phyloP scores from a whole-genome alignment of 2,113 vertebrate species.

The Leptocoma aspasia region DNA sequence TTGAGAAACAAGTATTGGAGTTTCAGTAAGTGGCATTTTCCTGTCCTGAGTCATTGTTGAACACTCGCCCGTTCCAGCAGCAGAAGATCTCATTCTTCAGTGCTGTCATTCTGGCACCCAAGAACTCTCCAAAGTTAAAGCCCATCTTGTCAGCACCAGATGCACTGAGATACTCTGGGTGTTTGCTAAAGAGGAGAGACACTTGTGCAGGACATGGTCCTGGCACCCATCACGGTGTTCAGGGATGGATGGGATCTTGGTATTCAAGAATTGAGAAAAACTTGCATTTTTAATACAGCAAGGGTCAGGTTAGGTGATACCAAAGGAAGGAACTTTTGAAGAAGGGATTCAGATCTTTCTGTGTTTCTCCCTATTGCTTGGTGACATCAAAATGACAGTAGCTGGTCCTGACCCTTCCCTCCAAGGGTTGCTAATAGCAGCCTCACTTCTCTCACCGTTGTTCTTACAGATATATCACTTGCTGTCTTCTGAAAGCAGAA shows the following conservation, averaged over 20 bases:
- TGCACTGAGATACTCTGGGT: not conserved
- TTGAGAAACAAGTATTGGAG: conserved; percentile 10
- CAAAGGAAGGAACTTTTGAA: not conserved
- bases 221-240: not conserved
- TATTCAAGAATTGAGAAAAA: not conserved
- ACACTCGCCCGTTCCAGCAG: not conserved
- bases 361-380: not conserved
- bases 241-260: not conserved
- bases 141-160: not conserved
- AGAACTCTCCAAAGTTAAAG: not conserved
- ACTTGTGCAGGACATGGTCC: not conserved
- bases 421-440: not conserved
- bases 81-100: not conserved
- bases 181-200: not conserved
- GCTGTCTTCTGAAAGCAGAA: not conserved
- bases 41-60: conserved; percentile 20
- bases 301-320: not conserved
- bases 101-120: not conserved
- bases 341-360: not conserved
- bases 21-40: conserved; percentile 30
- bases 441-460: not conserved
- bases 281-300: not conserved
- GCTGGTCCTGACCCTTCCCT: not conserved
- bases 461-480: not conserved
- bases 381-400: not conserved